Evolutionary conservation across 2,888 invertebrate species (phyloP), one percentile per base, ranked within the genome.

Genomic region (Mellilla xanthometata): DNA sequence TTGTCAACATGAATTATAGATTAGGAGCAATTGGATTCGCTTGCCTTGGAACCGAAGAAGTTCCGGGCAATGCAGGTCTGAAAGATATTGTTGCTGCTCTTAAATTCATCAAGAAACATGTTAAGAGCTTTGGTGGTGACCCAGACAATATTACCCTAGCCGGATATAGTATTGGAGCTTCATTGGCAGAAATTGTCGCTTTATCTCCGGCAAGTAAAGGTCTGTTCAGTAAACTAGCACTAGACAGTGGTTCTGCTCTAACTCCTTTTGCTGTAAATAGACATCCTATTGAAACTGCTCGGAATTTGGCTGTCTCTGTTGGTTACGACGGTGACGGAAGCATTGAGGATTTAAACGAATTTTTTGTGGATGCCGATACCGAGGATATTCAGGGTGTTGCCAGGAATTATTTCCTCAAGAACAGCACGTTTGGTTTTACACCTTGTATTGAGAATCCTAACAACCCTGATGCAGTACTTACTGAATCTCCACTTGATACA

Each of bases 31-130:
- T 94, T 56, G 95, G 94, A 9, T 94, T 94, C 72, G 91, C 93
- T 12, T 92, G 92, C 52, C 76, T 93, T 33, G 92, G 92, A 2
- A 91, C 83, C 23, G 77, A 86, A 58, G 91, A 91, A 53, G 91
- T 93, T 13, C 93, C 95, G 0, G 97, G 97, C 0, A 98, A 98
- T 74, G 93, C 95, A 52, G 98, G 95, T 0, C 72, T 98, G 32
- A 93, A 95, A 71, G 97, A 98, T 72, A 95, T 97, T 72, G 91
- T 94, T 38, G 91, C 95, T 68, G 96, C 95, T 0, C 79, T 98
- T 32, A 79, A 91, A 54, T 95, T 95, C 94, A 90, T 95, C 1
- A 92, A 93, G 50, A 92, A 93, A 51, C 94, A 97, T 70, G 94
- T 96, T 4, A 84, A 59, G 9, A 90, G 91, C 38, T 97, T 97